These are phyloP conservation scores for Rhopalosiphum maidis DNA, from an alignment of 1,140 invertebrate genomes.

Conservation along the genomic window DNA sequence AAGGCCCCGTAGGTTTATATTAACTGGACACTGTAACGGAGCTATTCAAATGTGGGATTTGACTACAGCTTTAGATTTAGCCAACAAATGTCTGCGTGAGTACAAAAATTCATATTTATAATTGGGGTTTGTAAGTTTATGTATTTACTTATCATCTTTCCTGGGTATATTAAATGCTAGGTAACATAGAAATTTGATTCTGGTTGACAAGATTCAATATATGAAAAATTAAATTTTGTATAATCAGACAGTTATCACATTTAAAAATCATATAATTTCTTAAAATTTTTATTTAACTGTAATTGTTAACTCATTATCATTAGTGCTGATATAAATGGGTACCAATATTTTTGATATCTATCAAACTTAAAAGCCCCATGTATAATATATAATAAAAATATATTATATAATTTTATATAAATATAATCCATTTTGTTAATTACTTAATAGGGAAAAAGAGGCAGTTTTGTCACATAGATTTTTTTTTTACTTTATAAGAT, in stretches of 20 bases:
- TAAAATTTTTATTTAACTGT: no score
- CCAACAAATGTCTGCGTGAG: slow-evolving; percentile 66
- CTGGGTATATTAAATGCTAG: background rate
- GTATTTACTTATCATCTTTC: background rate
- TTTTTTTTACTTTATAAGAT: background rate
- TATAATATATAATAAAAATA: no score
- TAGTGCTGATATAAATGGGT: background rate
- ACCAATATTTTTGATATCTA: background rate
- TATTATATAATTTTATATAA: no score
- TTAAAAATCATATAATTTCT: no score
- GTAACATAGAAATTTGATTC: background rate
- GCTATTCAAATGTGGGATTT: slow-evolving; percentile 98
- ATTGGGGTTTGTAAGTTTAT: background rate
- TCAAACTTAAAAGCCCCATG: background rate
- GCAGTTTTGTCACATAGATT: no score
- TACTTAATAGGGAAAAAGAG: background rate
- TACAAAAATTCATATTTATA: background rate
- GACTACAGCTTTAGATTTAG: slow-evolving; percentile 89
- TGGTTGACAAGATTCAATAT: no score
- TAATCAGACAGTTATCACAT: background rate
- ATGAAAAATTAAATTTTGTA: background rate
- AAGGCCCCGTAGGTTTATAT: slow-evolving; percentile 86
- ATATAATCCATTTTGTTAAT: no score
- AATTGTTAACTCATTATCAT: background rate
- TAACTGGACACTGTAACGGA: slow-evolving; percentile 94